These are phyloP conservation scores for Euproctis similis DNA, from an alignment of 2,888 invertebrate species.

Conservation along the genomic window DNA sequence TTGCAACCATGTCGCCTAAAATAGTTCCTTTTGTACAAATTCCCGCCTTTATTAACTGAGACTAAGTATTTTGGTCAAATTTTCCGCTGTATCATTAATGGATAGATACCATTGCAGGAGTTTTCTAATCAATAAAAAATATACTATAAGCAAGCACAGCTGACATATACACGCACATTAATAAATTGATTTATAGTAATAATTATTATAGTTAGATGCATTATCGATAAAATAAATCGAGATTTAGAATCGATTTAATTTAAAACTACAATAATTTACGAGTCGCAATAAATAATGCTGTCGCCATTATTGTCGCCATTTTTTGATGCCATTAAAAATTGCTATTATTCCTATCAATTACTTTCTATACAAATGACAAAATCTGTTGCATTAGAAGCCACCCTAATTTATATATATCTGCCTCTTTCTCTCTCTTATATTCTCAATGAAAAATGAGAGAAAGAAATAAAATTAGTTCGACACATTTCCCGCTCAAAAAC, in stretches of 20 bases:
- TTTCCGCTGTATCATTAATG: no score
- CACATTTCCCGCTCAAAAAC: slow-evolving; percentile 37
- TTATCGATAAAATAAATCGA: slow-evolving; percentile 44
- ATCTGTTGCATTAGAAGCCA: slow-evolving; percentile 49
- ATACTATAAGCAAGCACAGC: no score
- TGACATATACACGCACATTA: no score
- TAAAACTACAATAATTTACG: slow-evolving; percentile 68
- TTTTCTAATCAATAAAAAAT: no score
- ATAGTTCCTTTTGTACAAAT: no score
- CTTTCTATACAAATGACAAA: slow-evolving; percentile 53
- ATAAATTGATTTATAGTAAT: slow-evolving; percentile 57
- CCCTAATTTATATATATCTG: slow-evolving; percentile 25
- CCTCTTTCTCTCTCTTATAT: slow-evolving; percentile 54
- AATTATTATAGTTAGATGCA: slow-evolving; percentile 55
- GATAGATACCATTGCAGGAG: no score
- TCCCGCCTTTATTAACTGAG: no score
- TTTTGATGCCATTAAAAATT: slow-evolving; percentile 73
- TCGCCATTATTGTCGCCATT: slow-evolving; percentile 64
- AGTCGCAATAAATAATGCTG: slow-evolving; percentile 63
- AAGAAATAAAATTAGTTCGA: slow-evolving; percentile 40
- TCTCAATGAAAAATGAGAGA: no score
- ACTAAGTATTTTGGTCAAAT: no score
- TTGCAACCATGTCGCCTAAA: no score
- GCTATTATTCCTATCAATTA: slow-evolving; percentile 69
- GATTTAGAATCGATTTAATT: slow-evolving; percentile 66